Base-by-base conservation (phyloP, 2,797 vertebrate genomes). In the Acanthiza pusilla region DNA sequence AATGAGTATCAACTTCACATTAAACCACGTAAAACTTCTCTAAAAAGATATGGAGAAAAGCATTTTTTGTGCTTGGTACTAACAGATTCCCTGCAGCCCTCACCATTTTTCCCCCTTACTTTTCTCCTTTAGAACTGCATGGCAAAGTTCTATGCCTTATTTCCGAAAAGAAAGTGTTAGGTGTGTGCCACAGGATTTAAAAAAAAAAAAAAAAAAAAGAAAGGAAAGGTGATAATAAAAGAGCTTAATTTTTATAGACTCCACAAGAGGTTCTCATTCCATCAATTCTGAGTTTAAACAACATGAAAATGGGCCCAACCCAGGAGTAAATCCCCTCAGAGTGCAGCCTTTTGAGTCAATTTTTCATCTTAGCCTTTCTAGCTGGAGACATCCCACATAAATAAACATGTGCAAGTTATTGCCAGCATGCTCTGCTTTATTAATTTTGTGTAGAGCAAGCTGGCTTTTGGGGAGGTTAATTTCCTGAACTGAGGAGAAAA, bases 361-460 rank as follows among this genome's bases (percentile, higher is more conserved):
- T 96, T 96, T 97, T 97, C 94, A 95, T 96, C 91, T 93, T 90
- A 96, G 94, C 89, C 89, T 90, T 95, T 95, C 95, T 92, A 89
- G 93, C 89, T 54, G 79, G 85, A 96, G 96, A 96, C 92, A 92
- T 91, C 91, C 54, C 93, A 90, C 93, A 97, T 94, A 97, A 97
- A 97, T 92, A 97, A 97, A 97, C 94, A 97, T 91, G 91, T 95
- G 94, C 93, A 91, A 94, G 95, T 95, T 94, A 96, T 85, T 95
- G 94, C 89, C 94, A 93, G 92, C 84, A 91, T 89, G 92, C 92
- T 95, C 96, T 89, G 92, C 96, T 96, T 97, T 97, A 96, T 97
- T 97, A 97, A 97, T 97, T 97, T 97, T 96, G 95, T 97, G 96
- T 96, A 96, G 91, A 95, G 95, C 95, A 97, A 94, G 94, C 91